phyloP scores from a whole-genome alignment of 2,888 invertebrate genomes.

The Oasisia sp. region DNA sequence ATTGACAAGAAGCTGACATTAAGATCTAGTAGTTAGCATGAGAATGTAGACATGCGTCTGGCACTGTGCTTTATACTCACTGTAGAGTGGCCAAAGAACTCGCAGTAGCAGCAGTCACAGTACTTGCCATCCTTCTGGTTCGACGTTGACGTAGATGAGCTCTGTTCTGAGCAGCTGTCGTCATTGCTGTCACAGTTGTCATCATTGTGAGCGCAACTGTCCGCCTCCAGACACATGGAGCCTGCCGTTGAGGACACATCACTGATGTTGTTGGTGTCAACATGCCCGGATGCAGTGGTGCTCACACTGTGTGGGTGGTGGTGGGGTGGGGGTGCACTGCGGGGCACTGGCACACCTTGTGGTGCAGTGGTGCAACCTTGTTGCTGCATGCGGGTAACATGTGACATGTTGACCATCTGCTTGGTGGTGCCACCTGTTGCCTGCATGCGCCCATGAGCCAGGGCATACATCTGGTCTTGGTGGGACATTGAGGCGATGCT shows the following conservation, averaged over 20 bases:
- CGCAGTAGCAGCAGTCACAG: conserved; percentile 83
- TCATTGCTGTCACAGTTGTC: conserved; percentile 63
- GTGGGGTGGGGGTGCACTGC: conserved; percentile 1
- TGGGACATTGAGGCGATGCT: neutral
- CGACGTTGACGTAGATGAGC: conserved; percentile 67
- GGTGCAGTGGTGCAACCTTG: neutral
- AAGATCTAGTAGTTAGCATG: neutral
- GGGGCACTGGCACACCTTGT: conserved; percentile 18
- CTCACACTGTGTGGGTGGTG: neutral
- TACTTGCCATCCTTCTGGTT: conserved; percentile 68
- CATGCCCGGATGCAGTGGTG: neutral
- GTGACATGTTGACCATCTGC: neutral
- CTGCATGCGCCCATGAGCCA: neutral
- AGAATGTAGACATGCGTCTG: neutral
- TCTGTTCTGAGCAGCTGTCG: conserved; percentile 67
- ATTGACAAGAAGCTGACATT: neutral
- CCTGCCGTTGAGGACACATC: conserved; percentile 28
- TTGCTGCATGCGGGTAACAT: conserved; percentile 2
- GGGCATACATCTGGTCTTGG: neutral
- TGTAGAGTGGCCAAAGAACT: conserved; percentile 81
- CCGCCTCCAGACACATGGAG: conserved; percentile 51
- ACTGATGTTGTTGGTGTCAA: conserved; percentile 4
- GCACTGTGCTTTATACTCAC: conserved; percentile 51
- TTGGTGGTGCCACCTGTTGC: neutral
- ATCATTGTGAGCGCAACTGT: conserved; percentile 55